Conservation (phyloP, 2,888 invertebrate species). For the Melangyna quadrimaculata region DNA sequence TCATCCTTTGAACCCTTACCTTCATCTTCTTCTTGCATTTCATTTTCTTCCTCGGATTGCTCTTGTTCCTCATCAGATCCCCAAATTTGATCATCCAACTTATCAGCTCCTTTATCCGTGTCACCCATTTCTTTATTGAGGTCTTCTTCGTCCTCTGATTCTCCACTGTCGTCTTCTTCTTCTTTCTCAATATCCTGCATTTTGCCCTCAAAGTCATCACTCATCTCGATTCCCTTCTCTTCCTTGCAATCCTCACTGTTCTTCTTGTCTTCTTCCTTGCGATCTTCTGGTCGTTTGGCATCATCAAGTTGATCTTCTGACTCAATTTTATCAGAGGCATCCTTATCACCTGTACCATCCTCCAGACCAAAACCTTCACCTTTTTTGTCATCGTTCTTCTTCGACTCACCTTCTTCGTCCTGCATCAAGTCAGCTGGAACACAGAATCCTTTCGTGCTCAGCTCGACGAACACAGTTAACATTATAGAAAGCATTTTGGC, state of each 20-base stretch:
- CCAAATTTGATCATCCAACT: constrained; percentile 91
- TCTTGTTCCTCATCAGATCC: constrained; percentile 93
- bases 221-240: constrained; percentile 97
- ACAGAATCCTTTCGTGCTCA: constrained; percentile 95
- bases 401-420: constrained; percentile 85
- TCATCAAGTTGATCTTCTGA: constrained; percentile 97
- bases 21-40: constrained; percentile 84
- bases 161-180: constrained; percentile 83
- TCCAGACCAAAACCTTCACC: constrained; percentile 93
- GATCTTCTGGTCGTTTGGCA: constrained; percentile 88
- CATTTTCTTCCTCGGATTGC: constrained; percentile 83
- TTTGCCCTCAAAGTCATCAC: constrained; percentile 93
- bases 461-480: constrained; percentile 91
- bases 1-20: constrained; percentile 89
- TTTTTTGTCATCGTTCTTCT: constrained; percentile 82
- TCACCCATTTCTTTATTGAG: constrained; percentile 98
- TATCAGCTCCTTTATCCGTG: constrained; percentile 92
- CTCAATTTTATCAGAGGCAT: constrained; percentile 93
- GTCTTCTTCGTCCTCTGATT: constrained; percentile 88
- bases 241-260: constrained; percentile 91
- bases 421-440: constrained; percentile 92
- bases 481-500: constrained; percentile 92
- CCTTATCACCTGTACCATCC: constrained; percentile 92
- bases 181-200: constrained; percentile 86
- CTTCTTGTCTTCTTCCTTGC: constrained; percentile 84